Evolutionary conservation across 2,888 invertebrate genomes (phyloP), one percentile per base, ranked within the genome.

Genomic region (Hydropsyche betteni): DNA sequence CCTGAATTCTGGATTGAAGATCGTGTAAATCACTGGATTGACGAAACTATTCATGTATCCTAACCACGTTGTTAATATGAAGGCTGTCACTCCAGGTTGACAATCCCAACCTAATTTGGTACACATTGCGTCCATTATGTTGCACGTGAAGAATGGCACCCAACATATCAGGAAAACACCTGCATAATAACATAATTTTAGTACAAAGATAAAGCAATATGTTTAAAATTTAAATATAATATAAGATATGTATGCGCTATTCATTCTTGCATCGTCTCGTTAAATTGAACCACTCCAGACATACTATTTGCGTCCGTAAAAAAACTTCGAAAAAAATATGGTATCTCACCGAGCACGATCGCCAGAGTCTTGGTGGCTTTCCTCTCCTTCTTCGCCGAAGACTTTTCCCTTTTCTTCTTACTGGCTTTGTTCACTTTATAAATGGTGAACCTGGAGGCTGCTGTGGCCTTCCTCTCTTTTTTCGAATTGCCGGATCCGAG

Each of bases 71-170:
- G 97, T 97, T 80, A 97, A 89, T 83, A 98, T 94, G 86, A 99
- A 99, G 70, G 93, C 94, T 33, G 94, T 93, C 80, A 97, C 90
- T 34, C 96, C 93, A 0, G 96, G 94, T 80, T 93, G 92, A 84
- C 94, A 95, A 80, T 91, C 89, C 81, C 90, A 88, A 71, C 90
- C 90, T 81, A 94, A 87, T 85, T 97, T 96, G 81, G 94, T 94
- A 88, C 98, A 98, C 84, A 99, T 92, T 8, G 98, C 99, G 83
- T 97, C 98, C 88, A 98, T 91, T 80, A 98, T 96, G 86, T 97
- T 98, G 87, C 98, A 97, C 1, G 97, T 96, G 90, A 99, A 99
- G 89, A 99, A 99, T 52, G 99, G 99, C 78, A 97, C 94, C 99
- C 99, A 99, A 86, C 99, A 99, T 83, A 98, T 91, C 58, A 99